phyloP scores from a whole-genome alignment of 1,140 invertebrate genomes.

The Pogonomyrmex barbatus region DNA sequence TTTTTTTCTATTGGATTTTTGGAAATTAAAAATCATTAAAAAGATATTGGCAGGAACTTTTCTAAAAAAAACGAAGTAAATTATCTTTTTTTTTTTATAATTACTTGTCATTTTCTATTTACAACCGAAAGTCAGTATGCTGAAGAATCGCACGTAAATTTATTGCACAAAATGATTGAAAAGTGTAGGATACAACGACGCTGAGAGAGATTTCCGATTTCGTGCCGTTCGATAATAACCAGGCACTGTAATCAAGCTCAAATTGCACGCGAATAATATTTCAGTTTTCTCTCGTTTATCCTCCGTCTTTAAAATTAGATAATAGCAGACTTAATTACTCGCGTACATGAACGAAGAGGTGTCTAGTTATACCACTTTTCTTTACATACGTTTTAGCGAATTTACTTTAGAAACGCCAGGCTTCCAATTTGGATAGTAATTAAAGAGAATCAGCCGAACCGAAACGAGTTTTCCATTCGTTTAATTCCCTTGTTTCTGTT shows the following conservation, averaged over 20 bases:
- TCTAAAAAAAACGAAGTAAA: not conserved
- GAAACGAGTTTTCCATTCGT: constrained; percentile 21
- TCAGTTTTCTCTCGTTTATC: not conserved
- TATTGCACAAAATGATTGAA: not conserved
- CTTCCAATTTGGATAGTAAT: constrained; percentile 48
- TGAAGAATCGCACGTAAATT: not conserved
- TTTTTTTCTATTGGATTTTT: not conserved
- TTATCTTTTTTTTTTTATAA: constrained; percentile 9
- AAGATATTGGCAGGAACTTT: not conserved
- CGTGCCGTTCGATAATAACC: not conserved
- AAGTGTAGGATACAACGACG: not conserved
- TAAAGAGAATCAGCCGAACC: constrained; percentile 22
- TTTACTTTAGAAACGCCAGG: constrained; percentile 14
- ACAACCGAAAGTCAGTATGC: not conserved
- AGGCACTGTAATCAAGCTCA: not conserved
- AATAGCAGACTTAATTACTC: constrained; percentile 31
- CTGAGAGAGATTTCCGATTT: not conserved
- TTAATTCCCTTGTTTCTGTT: constrained; percentile 9
- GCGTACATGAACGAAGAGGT: not conserved
- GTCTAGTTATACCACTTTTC: constrained; percentile 31
- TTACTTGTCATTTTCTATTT: constrained; percentile 3
- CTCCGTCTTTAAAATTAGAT: constrained; percentile 11
- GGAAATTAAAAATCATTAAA: not conserved
- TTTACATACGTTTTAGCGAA: constrained; percentile 7
- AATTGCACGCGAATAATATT: constrained; percentile 3